Base-by-base conservation (phyloP, 2,113 vertebrate genomes). In the Pterocles burchelli region DNA sequence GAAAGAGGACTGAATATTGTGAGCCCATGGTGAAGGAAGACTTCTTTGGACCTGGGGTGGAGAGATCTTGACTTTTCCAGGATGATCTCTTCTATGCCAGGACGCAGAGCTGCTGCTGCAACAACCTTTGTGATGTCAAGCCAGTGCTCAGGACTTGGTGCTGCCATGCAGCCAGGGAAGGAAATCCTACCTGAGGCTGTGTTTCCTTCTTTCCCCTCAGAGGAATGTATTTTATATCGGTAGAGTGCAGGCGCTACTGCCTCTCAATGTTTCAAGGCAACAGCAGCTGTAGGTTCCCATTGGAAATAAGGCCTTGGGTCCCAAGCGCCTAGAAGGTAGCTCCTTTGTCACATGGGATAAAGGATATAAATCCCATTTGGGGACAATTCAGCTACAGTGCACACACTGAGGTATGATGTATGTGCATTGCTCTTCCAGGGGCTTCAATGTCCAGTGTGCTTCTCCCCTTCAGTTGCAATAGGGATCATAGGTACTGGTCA, bases 341-440 rank as follows among this genome's bases (percentile, higher is more conserved):
- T 80, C 22, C 17, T 62, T 75, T 66, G 20, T 62, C 45, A 65
- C 49, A 36, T 79, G 52, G 22, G 8, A 73, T 49, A 51, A 67
- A 87, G 38, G 9, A 9, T 81, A 13, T 25, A 74, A 88, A 75
- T 65, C 18, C 48, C 6, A 25, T 68, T 0, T 38, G 49, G 13
- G 34, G 34, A 52, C 14, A 82, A 2, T 77, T 85, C 46, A 84
- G 21, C 65, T 90, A 46, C 18, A 20, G 52, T 16, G 6, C 29
- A 7, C 10, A 11, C 0, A 0, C 41, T 70, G 49, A 29, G 12
- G 5, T 62, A 25, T 18, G 2, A 45, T 82, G 22, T 31, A 31
- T 33, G 38, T 46, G 41, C 11, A 3, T 41, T 72, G 41, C 36
- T 81, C 22, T 86, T 84, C 16, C 21, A 41, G 28, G 33, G 1